Evolutionary conservation across 2,888 invertebrate genomes (phyloP).

Genomic region (Mimumesa dahlbomi): DNA sequence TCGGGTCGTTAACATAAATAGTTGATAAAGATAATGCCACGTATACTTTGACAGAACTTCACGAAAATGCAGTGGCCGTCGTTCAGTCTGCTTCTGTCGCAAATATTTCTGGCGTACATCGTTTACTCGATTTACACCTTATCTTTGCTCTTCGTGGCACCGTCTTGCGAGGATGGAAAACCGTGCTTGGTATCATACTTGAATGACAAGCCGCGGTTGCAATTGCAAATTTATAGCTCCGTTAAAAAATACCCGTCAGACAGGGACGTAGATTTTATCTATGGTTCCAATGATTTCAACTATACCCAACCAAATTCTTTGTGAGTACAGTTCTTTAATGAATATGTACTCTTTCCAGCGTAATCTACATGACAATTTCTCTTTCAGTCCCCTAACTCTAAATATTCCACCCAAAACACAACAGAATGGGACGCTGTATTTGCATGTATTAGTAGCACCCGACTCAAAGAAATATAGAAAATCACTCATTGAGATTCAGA

Average conservation of each 20-base stretch:
- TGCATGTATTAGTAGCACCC: conserved; percentile 88
- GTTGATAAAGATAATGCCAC: conserved; percentile 11
- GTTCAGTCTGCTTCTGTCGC: conserved; percentile 84
- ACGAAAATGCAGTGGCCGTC: conserved; percentile 80
- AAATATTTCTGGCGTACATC: conserved; percentile 86
- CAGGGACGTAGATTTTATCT: conserved; percentile 83
- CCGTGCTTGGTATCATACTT: conserved; percentile 87
- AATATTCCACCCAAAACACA: conserved; percentile 88
- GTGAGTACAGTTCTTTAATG: conserved; percentile 74
- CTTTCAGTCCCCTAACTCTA: conserved; percentile 84
- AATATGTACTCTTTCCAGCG: conserved; percentile 12
- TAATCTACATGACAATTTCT: conserved; percentile 8
- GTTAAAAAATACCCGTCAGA: conserved; percentile 83
- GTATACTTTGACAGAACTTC: neutral
- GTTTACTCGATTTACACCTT: conserved; percentile 89
- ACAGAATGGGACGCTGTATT: conserved; percentile 91
- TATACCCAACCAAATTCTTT: conserved; percentile 83
- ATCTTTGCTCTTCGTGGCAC: conserved; percentile 87
- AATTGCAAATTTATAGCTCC: conserved; percentile 87
- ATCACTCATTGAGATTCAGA: conserved; percentile 83
- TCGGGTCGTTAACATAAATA: too few species aligned
- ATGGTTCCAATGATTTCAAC: conserved; percentile 85
- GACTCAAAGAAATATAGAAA: conserved; percentile 82
- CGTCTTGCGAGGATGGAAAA: conserved; percentile 85
- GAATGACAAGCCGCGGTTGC: conserved; percentile 85